These are phyloP conservation scores for Bos javanicus DNA, from an alignment of 2,113 vertebrate species.

Conservation along the genomic window DNA sequence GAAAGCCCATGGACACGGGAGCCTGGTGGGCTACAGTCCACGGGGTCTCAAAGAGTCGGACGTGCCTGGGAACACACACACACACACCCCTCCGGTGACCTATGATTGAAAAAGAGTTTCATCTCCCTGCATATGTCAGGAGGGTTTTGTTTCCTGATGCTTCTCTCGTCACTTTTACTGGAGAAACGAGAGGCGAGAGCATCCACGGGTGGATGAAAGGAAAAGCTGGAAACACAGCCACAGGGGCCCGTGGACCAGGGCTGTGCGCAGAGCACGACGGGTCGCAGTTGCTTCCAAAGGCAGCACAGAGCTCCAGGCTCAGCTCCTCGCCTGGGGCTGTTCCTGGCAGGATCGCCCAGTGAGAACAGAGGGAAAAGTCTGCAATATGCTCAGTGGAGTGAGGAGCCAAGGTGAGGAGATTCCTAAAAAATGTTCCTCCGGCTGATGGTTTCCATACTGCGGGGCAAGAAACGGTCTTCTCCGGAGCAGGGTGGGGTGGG, in stretches of 20 bases:
- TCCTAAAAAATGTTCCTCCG: conserved; percentile 69
- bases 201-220: accelerated
- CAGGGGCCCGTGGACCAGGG: accelerated
- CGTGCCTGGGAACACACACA: not conserved
- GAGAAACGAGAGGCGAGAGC: accelerated
- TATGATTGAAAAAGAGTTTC: too few relatives aligned
- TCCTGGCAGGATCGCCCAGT: conserved; percentile 35
- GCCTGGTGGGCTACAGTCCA: not conserved
- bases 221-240: accelerated
- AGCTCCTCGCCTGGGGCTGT: conserved; percentile 6
- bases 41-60: not conserved
- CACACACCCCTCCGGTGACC: not conserved
- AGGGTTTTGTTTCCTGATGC: not conserved
- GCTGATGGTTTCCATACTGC: conserved; percentile 15
- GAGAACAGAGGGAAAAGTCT: conserved; percentile 52
- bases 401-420: conserved; percentile 75
- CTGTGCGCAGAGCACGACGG: accelerated
- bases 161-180: not conserved
- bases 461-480: not conserved
- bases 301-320: not conserved
- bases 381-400: conserved; percentile 46
- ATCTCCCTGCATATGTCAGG: accelerated
- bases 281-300: not conserved
- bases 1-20: not conserved
- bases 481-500: not conserved